These are phyloP conservation scores for Notothenia coriiceps DNA, from an alignment of 2,113 vertebrate genomes.

Conservation along the genomic window DNA sequence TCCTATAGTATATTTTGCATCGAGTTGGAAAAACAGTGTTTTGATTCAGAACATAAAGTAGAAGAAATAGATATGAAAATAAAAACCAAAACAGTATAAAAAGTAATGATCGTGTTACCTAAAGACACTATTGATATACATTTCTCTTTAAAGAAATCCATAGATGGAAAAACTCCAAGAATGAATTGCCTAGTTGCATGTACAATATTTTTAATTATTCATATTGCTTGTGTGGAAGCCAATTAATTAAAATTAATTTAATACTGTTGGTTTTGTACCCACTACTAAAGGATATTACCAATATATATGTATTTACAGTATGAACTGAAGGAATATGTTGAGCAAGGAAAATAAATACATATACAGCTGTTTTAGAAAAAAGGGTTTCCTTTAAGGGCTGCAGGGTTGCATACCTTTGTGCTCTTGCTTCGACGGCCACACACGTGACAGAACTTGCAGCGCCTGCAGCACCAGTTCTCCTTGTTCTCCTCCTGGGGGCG, in stretches of 20 bases:
- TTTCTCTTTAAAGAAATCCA: background rate
- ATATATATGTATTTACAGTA: too few relatives aligned
- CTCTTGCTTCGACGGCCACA: constrained; percentile 90
- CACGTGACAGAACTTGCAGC: constrained; percentile 93
- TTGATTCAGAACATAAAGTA: too few relatives aligned
- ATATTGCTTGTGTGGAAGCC: background rate
- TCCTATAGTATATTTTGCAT: too few relatives aligned
- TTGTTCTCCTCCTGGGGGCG: constrained; percentile 87
- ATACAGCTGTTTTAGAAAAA: too few relatives aligned
- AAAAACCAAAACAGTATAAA: background rate
- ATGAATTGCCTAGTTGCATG: background rate
- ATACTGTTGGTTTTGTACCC: too few relatives aligned
- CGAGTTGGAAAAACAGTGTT: too few relatives aligned
- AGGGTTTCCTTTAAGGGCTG: background rate
- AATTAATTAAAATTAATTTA: too few relatives aligned
- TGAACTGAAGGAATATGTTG: too few relatives aligned
- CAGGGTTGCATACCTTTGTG: constrained; percentile 83
- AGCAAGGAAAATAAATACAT: too few relatives aligned
- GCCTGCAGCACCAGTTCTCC: constrained; percentile 92
- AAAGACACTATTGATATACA: background rate
- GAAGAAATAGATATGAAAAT: background rate
- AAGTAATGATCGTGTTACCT: background rate
- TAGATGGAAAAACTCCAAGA: background rate
- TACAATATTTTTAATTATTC: too few relatives aligned
- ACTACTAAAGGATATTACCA: too few relatives aligned